These are phyloP conservation scores for Columba guinea DNA, from an alignment of 2,797 vertebrate genomes.

Conservation along the genomic window DNA sequence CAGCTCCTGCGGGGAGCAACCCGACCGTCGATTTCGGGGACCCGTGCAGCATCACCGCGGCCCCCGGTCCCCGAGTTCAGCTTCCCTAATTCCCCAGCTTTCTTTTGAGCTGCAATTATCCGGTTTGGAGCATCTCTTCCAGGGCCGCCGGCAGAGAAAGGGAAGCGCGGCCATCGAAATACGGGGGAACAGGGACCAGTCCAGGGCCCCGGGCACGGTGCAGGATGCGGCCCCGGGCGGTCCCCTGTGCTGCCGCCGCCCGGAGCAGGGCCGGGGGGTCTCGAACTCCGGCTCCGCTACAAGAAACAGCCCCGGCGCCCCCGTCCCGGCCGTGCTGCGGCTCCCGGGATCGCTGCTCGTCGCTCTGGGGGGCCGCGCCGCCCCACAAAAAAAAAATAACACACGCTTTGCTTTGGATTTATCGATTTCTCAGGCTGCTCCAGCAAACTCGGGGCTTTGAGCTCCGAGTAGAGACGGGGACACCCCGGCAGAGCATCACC, in stretches of 20 bases:
- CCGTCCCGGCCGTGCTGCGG: neutral
- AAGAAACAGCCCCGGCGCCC: neutral
- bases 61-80: neutral
- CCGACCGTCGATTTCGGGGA: neutral
- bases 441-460: neutral
- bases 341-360: neutral
- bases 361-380: neutral
- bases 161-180: neutral
- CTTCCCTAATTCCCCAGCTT: neutral
- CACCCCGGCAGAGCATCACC: neutral
- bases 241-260: neutral
- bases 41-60: neutral
- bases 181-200: fast-evolving
- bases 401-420: neutral
- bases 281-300: neutral
- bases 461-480: neutral
- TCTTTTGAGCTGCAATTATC: neutral
- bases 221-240: neutral
- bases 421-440: neutral
- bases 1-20: no score
- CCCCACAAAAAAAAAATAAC: no score
- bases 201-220: neutral
- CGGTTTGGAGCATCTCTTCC: neutral
- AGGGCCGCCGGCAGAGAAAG: neutral
- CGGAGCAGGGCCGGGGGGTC: neutral